Evolutionary conservation across 2,888 invertebrate species (phyloP).

Genomic region (Heliconius hortense): DNA sequence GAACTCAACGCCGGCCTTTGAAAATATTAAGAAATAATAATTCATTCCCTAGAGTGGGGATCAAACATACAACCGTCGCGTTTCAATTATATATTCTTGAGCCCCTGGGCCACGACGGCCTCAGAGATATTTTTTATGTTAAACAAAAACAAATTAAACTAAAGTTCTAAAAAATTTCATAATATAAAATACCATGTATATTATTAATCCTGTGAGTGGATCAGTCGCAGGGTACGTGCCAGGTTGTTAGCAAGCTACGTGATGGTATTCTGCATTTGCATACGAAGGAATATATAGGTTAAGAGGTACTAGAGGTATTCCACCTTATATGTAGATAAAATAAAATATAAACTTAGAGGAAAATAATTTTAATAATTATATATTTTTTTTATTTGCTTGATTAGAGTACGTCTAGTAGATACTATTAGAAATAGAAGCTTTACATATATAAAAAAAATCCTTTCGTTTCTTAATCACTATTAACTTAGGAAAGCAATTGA

Average conservation of each 20-base stretch:
- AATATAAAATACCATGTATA: conserved; percentile 27
- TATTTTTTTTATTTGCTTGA: too few species aligned
- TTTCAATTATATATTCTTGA: too few species aligned
- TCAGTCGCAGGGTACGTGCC: conserved; percentile 31
- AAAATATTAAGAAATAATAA: too few species aligned
- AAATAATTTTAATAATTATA: too few species aligned
- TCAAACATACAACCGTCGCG: too few species aligned
- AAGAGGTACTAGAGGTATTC: conserved; percentile 7
- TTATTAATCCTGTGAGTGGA: conserved; percentile 30
- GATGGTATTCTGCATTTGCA: conserved; percentile 38
- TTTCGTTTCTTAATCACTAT: not conserved
- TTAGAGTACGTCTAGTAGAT: not conserved
- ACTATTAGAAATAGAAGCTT: not conserved
- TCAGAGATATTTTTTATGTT: not conserved
- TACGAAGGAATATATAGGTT: conserved; percentile 24
- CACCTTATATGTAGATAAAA: not conserved
- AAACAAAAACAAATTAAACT: not conserved
- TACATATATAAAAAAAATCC: not conserved
- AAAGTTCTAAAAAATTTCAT: conserved; percentile 2
- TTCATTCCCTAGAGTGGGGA: too few species aligned
- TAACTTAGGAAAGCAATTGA: not conserved
- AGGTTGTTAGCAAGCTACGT: conserved; percentile 34
- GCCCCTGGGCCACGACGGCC: too few species aligned
- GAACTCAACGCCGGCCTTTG: too few species aligned
- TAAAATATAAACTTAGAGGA: not conserved